Evolutionary conservation across 2,113 vertebrate genomes (phyloP).

Genomic region (Gopherus flavomarginatus): DNA sequence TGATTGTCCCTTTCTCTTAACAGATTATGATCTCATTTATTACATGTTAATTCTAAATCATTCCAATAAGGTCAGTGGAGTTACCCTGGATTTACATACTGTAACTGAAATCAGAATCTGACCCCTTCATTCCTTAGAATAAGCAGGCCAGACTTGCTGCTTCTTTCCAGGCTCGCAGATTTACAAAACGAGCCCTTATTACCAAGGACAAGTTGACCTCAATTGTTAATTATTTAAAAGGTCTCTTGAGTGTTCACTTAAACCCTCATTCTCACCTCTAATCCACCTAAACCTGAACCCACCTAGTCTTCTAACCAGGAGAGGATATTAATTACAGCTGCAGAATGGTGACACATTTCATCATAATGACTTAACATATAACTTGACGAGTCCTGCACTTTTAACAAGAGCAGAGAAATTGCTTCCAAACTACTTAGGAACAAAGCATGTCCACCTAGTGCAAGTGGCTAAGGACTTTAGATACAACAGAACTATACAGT

Average conservation of each 20-base stretch:
- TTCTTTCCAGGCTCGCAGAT: neutral
- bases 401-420: neutral
- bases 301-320: constrained; percentile 59
- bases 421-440: neutral
- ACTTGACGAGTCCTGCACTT: neutral
- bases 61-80: neutral
- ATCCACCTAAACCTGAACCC: constrained; percentile 20
- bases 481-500: neutral
- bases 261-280: neutral
- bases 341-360: constrained; percentile 42
- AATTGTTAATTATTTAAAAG: constrained; percentile 20
- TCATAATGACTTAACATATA: constrained; percentile 38
- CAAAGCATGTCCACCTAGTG: neutral
- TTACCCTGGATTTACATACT: neutral
- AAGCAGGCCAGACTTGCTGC: neutral
- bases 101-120: neutral
- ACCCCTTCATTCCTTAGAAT: neutral
- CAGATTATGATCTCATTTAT: neutral
- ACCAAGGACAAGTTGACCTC: neutral
- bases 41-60: neutral
- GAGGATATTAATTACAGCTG: constrained; percentile 3
- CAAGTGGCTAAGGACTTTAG: neutral
- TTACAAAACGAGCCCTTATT: neutral
- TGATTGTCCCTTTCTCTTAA: neutral
- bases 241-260: constrained; percentile 44